phyloP scores from a whole-genome alignment of 2,113 vertebrate genomes.

The Gymnocephalus cernua region DNA sequence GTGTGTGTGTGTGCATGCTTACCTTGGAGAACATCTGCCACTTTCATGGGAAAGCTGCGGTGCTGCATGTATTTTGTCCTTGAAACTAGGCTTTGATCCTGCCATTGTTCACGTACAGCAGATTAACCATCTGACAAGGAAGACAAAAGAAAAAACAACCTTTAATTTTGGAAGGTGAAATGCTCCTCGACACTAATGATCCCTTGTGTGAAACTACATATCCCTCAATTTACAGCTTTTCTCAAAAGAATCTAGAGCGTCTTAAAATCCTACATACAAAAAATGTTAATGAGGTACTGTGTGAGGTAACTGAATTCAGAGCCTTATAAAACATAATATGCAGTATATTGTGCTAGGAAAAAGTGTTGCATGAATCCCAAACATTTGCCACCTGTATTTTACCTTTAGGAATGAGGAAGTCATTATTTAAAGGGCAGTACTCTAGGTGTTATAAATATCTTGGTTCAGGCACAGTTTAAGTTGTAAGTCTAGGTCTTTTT shows the following conservation, averaged over 20 bases:
- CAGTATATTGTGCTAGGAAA: not conserved
- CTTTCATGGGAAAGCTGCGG: not conserved
- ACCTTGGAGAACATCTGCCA: constrained; percentile 29
- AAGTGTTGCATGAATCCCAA: not conserved
- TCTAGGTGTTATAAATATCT: not conserved
- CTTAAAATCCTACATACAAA: not conserved
- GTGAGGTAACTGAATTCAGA: constrained; percentile 8
- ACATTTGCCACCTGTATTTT: not conserved
- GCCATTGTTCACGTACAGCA: constrained; percentile 2
- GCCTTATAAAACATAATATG: not conserved
- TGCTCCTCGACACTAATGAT: constrained; percentile 4
- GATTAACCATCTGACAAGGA: constrained; percentile 7
- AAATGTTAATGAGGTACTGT: not conserved
- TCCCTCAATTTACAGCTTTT: not conserved
- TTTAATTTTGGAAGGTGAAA: constrained; percentile 2
- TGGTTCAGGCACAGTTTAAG: not conserved
- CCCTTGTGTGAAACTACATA: not conserved
- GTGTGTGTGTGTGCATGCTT: not conserved
- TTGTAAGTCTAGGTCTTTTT: not conserved
- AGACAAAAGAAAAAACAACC: not conserved
- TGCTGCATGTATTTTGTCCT: constrained; percentile 8
- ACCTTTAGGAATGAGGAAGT: not conserved
- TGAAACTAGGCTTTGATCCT: constrained; percentile 20
- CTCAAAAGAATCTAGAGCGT: not conserved
- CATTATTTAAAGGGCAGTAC: not conserved